Conservation (phyloP, 2,113 vertebrate genomes). For the Callocephalon fimbriatum region DNA sequence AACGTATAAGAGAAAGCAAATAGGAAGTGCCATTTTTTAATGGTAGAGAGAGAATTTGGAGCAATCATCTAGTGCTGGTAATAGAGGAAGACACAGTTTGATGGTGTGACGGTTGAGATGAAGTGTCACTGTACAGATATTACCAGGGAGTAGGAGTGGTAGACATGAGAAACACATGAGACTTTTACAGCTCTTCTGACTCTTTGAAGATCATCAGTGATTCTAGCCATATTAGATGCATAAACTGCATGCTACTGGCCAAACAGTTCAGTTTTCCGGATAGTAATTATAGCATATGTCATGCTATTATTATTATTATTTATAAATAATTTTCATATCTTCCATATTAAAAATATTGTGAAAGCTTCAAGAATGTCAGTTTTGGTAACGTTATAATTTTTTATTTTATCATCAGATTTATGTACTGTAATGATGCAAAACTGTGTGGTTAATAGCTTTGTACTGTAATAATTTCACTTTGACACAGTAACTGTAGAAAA, state of each 20-base stretch:
- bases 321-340: neutral
- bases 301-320: neutral
- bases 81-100: neutral
- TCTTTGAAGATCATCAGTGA: neutral
- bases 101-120: rapidly evolving
- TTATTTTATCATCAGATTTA: neutral
- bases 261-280: neutral
- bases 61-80: neutral
- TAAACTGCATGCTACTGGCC: neutral
- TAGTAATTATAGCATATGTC: neutral
- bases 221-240: neutral
- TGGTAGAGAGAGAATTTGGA: neutral
- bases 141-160: neutral
- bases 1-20: neutral
- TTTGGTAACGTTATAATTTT: neutral
- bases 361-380: neutral
- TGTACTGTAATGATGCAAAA: neutral
- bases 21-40: neutral
- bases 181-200: neutral
- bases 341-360: neutral
- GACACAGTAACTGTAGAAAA: neutral
- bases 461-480: neutral
- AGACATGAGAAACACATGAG: neutral
- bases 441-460: neutral
- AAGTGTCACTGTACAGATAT: neutral